Percentiles rank a stretch among this genome's conserved stretches.
Evolutionary conservation across 2,113 vertebrate species (phyloP).

Genomic region (Coturnix japonica): DNA sequence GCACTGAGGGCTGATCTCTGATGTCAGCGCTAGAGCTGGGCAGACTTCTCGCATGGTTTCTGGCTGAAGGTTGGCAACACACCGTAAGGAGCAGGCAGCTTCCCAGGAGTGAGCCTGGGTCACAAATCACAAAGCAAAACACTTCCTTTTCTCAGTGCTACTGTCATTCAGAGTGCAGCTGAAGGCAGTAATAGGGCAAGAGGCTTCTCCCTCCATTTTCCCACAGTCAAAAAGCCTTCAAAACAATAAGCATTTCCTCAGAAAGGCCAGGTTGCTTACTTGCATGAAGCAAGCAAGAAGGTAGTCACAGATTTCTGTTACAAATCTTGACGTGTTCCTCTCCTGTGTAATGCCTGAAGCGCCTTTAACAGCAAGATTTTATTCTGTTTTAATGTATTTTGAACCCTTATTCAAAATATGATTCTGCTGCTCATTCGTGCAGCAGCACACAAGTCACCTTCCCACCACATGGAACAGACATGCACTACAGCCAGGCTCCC

Average conservation of each 20-base stretch:
- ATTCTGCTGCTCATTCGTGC: neutral
- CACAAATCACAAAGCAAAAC: neutral
- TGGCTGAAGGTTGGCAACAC: neutral
- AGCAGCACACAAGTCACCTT: neutral
- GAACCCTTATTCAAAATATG: neutral
- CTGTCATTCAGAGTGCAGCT: neutral
- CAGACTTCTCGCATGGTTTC: neutral
- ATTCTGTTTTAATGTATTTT: neutral
- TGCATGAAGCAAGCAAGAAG: neutral
- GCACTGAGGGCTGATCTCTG: neutral
- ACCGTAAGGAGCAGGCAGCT: neutral
- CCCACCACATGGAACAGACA: neutral
- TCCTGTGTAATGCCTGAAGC: neutral
- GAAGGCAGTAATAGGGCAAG: neutral
- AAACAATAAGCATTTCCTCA: neutral
- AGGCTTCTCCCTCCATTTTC: neutral
- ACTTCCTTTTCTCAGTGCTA: neutral
- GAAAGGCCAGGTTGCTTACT: neutral
- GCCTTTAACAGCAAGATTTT: neutral
- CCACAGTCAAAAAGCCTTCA: neutral
- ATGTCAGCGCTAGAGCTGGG: neutral
- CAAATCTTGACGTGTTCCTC: neutral
- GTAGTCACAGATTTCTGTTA: neutral
- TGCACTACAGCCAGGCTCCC: neutral
- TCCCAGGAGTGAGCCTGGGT: neutral